Evolutionary conservation across 2,113 vertebrate genomes (phyloP).

Genomic region (Jaculus jaculus): DNA sequence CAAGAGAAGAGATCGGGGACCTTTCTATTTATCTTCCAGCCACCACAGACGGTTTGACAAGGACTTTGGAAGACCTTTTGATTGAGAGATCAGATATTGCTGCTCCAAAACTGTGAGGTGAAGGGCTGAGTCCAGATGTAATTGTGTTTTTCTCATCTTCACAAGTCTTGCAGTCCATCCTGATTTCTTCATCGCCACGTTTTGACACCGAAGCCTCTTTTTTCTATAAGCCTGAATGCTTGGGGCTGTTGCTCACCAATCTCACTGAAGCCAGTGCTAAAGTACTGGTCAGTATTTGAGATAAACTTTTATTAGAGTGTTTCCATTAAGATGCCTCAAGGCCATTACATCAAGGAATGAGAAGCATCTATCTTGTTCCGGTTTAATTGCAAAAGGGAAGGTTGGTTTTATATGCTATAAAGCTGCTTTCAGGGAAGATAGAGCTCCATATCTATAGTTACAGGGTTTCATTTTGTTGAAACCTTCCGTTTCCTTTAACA

Average conservation of each 20-base stretch:
- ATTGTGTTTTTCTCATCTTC: slow-evolving; percentile 24
- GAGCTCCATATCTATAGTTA: slow-evolving; percentile 37
- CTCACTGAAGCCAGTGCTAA: background rate
- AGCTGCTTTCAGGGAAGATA: slow-evolving; percentile 57
- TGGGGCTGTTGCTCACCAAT: background rate
- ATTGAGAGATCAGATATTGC: slow-evolving; percentile 24
- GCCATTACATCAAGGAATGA: slow-evolving; percentile 61
- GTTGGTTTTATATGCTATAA: slow-evolving; percentile 68
- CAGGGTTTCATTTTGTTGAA: slow-evolving; percentile 57
- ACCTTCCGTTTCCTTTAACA: slow-evolving; percentile 55
- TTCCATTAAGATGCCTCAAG: slow-evolving; percentile 61
- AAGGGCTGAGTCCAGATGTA: background rate
- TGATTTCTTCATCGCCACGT: slow-evolving; percentile 47
- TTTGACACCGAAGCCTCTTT: slow-evolving; percentile 43
- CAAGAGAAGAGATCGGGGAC: background rate
- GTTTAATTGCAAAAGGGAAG: slow-evolving; percentile 68
- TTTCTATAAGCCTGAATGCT: background rate
- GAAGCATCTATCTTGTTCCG: slow-evolving; percentile 62
- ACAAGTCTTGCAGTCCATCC: background rate
- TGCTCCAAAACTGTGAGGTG: slow-evolving; percentile 11
- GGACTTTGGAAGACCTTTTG: slow-evolving; percentile 6
- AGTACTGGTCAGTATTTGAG: slow-evolving; percentile 55
- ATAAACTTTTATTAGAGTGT: slow-evolving; percentile 72
- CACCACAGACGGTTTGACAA: background rate
- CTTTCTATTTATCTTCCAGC: background rate